These are phyloP conservation scores for Drosophila pruinosa DNA, from an alignment of 1,140 invertebrate species.

Conservation along the genomic window DNA sequence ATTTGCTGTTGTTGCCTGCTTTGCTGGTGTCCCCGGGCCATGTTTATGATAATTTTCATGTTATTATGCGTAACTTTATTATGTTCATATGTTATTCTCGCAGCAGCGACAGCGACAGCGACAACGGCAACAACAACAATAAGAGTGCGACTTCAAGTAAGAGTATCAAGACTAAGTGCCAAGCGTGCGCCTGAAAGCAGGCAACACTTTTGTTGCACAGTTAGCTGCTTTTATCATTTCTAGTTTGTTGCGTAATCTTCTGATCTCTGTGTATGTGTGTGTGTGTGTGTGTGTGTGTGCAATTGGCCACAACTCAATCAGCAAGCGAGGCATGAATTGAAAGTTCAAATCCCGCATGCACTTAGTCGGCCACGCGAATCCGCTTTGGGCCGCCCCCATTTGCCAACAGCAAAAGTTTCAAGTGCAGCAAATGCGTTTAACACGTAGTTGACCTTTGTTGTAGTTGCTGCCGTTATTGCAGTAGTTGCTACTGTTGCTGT, in stretches of 20 bases:
- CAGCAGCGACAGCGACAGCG: not conserved
- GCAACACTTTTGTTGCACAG: not conserved
- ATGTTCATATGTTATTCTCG: conserved; percentile 19
- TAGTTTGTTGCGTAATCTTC: not conserved
- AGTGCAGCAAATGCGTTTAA: conserved; percentile 72
- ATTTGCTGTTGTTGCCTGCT: not conserved
- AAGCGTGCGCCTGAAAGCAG: too few relatives aligned
- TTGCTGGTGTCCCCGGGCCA: conserved; percentile 7
- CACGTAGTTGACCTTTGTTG: conserved; percentile 47
- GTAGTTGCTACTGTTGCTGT: not conserved
- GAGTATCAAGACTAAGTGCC: not conserved
- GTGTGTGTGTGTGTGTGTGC: not conserved
- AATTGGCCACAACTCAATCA: conserved; percentile 51
- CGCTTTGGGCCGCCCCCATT: conserved; percentile 34
- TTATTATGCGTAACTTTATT: conserved; percentile 39
- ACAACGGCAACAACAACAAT: not conserved
- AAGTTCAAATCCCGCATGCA: conserved; percentile 70
- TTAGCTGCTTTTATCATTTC: not conserved
- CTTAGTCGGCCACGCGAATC: conserved; percentile 51
- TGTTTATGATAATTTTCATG: conserved; percentile 43
- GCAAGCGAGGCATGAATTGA: conserved; percentile 53
- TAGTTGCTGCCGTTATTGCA: not conserved
- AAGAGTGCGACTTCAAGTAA: not conserved
- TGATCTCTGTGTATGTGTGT: conserved; percentile 13
- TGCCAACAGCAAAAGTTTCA: too few relatives aligned